Evolutionary conservation across 2,888 invertebrate genomes (phyloP).

Genomic region (Sinhomidia bicolor): DNA sequence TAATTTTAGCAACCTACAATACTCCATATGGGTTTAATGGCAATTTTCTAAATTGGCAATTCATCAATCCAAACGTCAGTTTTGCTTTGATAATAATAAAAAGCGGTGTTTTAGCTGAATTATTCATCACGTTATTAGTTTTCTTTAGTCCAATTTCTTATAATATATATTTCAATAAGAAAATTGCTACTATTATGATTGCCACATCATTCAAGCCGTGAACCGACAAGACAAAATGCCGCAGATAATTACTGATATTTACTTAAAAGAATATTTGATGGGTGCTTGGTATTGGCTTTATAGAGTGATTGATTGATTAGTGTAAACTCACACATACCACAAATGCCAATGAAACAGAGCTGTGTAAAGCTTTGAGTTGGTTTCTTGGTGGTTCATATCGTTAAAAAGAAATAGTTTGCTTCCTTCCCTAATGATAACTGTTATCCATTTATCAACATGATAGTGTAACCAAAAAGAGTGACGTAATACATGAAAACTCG

Average conservation of each 20-base stretch:
- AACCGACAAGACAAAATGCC: background rate
- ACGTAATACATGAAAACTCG: background rate
- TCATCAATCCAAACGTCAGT: constrained; percentile 16
- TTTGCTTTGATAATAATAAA: background rate
- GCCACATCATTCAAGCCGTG: background rate
- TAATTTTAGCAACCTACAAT: background rate
- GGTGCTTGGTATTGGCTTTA: background rate
- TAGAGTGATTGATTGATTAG: background rate
- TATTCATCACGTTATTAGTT: background rate
- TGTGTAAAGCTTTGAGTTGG: background rate
- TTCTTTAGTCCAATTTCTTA: too few species aligned
- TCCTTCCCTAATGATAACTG: background rate
- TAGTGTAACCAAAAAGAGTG: background rate
- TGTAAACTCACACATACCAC: background rate
- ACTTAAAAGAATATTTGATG: constrained; percentile 12
- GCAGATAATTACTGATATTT: background rate
- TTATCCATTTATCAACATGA: constrained; percentile 30
- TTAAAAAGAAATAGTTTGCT: background rate
- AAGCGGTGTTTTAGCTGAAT: background rate
- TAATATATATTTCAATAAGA: background rate
- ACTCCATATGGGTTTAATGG: constrained; percentile 16
- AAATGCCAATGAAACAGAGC: background rate
- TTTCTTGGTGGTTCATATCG: background rate
- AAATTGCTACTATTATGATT: background rate
- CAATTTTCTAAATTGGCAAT: constrained; percentile 41